Evolutionary conservation across 2,113 vertebrate species (phyloP), one percentile per base, ranked within the genome.

Genomic region (Pedetes capensis): DNA sequence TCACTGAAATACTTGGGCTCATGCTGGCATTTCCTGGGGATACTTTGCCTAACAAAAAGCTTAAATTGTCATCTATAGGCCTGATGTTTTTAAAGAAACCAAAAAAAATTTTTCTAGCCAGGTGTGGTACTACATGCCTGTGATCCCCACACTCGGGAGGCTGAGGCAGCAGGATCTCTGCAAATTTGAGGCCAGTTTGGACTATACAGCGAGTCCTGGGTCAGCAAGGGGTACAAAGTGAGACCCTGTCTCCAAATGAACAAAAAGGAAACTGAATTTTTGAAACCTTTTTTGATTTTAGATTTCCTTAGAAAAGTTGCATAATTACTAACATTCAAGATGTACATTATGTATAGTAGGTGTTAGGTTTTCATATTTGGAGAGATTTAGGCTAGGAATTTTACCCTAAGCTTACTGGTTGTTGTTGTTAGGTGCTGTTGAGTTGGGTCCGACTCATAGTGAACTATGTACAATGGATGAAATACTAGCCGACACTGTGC

Each of bases 251-350:
- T n/a, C n/a, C n/a, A 63, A 63, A 91, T n/a, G n/a, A n/a, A n/a
- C n/a, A n/a, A n/a, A n/a, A n/a, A n/a, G n/a, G 49, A 94, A 92
- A 63, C 12, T 44, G 22, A 85, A 76, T 69, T 86, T 94, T 96
- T 76, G n/a, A 47, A 74, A 61, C 23, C 25, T 64, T 44, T 92
- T 94, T 55, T 91, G 29, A 18, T 75, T 84, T 32, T 93, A 61
- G 29, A n/a, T 84, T 87, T 74, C 17, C 34, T 93, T 74, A 8
- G 23, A 66, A 86, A 87, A 79, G 91, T 69, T 13, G 71, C 27
- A 14, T 37, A 76, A 39, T 55, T 94, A 51, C 14, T 87, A 12
- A 92, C 83, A 63, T 95, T 83, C 16, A 74, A 87, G 42, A 71
- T 69, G 25, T 79, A 34, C 72, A 29, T 80, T 84, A 49, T 53